Percentiles rank a stretch among this genome's conserved stretches.
Conservation (phyloP, 2,113 vertebrate species). For the Oryzias curvinotus region DNA sequence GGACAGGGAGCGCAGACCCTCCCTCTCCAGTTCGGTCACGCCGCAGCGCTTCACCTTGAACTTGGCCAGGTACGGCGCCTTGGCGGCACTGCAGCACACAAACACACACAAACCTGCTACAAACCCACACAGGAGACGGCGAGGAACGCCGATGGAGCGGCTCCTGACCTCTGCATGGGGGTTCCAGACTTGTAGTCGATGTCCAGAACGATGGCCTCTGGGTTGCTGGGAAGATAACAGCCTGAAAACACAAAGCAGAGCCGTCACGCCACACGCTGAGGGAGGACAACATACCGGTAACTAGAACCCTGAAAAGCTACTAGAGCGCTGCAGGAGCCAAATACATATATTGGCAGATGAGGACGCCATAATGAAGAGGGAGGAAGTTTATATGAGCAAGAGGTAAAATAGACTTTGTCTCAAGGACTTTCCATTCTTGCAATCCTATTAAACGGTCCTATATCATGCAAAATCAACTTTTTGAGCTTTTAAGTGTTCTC, state of each 20-base stretch:
- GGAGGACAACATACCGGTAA: no score
- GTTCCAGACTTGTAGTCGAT: slow-evolving; percentile 99
- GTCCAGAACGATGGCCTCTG: slow-evolving; percentile 96
- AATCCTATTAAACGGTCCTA: no score
- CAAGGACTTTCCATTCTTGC: no score
- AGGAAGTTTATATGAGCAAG: no score
- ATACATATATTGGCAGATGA: no score
- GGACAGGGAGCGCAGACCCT: slow-evolving; percentile 87
- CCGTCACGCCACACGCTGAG: no score
- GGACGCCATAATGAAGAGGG: no score
- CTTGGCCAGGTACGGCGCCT: slow-evolving; percentile 95
- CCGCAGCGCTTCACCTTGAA: slow-evolving; percentile 98
- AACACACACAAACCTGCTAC: neutral
- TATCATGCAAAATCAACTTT: no score
- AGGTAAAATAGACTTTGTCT: no score
- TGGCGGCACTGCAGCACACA: slow-evolving; percentile 84
- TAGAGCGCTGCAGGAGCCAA: no score
- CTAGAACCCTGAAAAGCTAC: no score
- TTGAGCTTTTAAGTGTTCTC: no score
- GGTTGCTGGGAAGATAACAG: slow-evolving; percentile 97
- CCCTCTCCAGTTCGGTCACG: slow-evolving; percentile 95
- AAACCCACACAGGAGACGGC: neutral
- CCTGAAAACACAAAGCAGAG: slow-evolving; percentile 68
- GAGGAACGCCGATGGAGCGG: neutral
- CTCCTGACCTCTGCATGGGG: slow-evolving; percentile 93